phyloP scores from a whole-genome alignment of 2,888 invertebrate genomes.

The Oxyteleia sp. region DNA sequence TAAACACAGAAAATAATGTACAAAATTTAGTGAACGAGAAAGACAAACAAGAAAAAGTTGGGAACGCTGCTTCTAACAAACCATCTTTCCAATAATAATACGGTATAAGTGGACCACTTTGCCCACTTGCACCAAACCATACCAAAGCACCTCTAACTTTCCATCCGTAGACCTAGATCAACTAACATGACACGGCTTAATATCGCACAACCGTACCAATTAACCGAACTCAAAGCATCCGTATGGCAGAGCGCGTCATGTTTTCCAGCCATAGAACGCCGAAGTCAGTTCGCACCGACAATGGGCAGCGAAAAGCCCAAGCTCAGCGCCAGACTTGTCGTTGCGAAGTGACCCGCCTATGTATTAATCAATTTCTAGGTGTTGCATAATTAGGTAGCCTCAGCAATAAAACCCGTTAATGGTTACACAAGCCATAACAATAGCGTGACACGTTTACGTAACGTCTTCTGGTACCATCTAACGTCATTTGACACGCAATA shows the following conservation, averaged over 20 bases:
- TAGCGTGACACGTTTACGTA: slow-evolving; percentile 12
- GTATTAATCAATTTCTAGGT: slow-evolving; percentile 68
- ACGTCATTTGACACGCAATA: slow-evolving; percentile 23
- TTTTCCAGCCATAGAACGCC: slow-evolving; percentile 81
- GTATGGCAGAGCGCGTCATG: slow-evolving; percentile 85
- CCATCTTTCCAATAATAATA: too few species aligned
- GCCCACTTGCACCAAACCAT: too few species aligned
- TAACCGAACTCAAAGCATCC: slow-evolving; percentile 40
- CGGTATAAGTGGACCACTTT: too few species aligned
- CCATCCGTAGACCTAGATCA: not conserved
- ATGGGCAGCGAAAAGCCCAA: not conserved
- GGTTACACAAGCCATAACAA: not conserved
- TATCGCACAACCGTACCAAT: not conserved
- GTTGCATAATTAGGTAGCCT: slow-evolving; percentile 66
- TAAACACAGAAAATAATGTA: too few species aligned
- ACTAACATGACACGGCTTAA: not conserved
- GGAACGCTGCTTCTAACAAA: too few species aligned
- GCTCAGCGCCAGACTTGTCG: slow-evolving; percentile 15
- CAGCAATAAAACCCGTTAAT: slow-evolving; percentile 41
- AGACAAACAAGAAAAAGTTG: too few species aligned
- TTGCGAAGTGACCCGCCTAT: slow-evolving; percentile 42
- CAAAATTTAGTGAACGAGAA: too few species aligned
- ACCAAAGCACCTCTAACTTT: too few species aligned
- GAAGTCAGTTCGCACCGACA: slow-evolving; percentile 62
- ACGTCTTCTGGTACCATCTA: slow-evolving; percentile 1